Base-by-base conservation (phyloP, 2,888 invertebrate species). In the Bembecia ichneumoniformis region DNA sequence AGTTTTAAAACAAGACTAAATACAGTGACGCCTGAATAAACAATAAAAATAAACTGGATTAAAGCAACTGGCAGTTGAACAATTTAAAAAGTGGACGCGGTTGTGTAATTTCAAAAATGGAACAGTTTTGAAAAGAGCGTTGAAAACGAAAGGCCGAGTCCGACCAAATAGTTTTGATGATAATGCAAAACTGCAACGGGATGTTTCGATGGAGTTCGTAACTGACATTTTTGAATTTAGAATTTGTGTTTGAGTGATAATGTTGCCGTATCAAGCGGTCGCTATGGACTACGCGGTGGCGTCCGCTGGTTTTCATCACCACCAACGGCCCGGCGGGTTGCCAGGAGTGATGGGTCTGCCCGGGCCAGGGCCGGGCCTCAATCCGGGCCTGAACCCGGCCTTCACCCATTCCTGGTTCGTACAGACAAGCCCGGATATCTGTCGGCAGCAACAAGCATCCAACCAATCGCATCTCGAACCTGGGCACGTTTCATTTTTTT, bases 401-500 rank as follows among this genome's bases (percentile, higher is more conserved):
- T 96, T 96, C 91, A 94, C 95, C 80, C 96, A 96, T 91, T 96
- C 96, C 89, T 96, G 96, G 96, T 94, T 96, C 92, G 95, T 95
- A 90, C 91, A 87, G 87, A 83, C 91, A 88, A 93, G 94, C 89
- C 94, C 94, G 93, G 95, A 95, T 90, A 92, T 95, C 89, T 95
- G 95, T 92, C 92, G 90, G 81, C 92, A 94, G 91, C 94, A 94
- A 89, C 89, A 89, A 90, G 90, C 89, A 88, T 89, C 90, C 82
- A 88, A 87, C 83, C 88, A 87, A 83, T 91, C 93, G 91, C 92
- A 92, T 90, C 93, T 95, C 90, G 95, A 95, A 91, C 94, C 95
- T 91, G 95, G 95, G 95, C 94, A 94, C 92, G 94, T 93, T 90
- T 87, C 89, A 88, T 91, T 86, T 83, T 82, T 84, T 77, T 71